These are phyloP conservation scores for Macquaria australasica DNA, from an alignment of 2,113 vertebrate genomes.

Conservation along the genomic window DNA sequence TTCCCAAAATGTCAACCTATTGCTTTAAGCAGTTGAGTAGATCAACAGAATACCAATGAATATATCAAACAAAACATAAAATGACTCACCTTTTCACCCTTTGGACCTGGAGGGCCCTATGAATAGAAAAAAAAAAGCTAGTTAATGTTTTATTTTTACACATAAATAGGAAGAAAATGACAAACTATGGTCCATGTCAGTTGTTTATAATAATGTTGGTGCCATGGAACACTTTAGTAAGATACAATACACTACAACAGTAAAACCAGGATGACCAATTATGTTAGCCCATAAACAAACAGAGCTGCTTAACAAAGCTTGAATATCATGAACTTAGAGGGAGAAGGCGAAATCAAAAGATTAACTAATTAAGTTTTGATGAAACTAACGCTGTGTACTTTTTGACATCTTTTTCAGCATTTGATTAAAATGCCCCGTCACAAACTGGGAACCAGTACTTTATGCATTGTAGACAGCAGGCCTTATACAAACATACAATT, in stretches of 20 bases:
- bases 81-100: slow-evolving; percentile 96
- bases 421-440: slow-evolving; percentile 66
- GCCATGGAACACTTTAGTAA: not conserved
- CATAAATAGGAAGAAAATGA: not conserved
- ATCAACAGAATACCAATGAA: not conserved
- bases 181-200: slow-evolving; percentile 3
- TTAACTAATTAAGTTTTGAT: slow-evolving; percentile 58
- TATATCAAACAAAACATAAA: not conserved
- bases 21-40: not conserved
- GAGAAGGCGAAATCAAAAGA: slow-evolving; percentile 29
- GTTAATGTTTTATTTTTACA: not conserved
- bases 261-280: slow-evolving; percentile 33
- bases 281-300: slow-evolving; percentile 38
- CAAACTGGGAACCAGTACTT: slow-evolving; percentile 47
- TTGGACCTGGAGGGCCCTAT: slow-evolving; percentile 93
- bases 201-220: slow-evolving; percentile 12
- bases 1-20: not conserved
- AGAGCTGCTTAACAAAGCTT: slow-evolving; percentile 15
- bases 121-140: slow-evolving; percentile 53
- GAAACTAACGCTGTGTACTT: slow-evolving; percentile 51
- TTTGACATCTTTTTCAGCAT: slow-evolving; percentile 56
- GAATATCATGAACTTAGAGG: slow-evolving; percentile 10
- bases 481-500: slow-evolving; percentile 74
- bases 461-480: slow-evolving; percentile 40
- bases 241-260: not conserved